Evolutionary conservation across 1,140 invertebrate genomes (phyloP).

Genomic region (Amyelois transitella): DNA sequence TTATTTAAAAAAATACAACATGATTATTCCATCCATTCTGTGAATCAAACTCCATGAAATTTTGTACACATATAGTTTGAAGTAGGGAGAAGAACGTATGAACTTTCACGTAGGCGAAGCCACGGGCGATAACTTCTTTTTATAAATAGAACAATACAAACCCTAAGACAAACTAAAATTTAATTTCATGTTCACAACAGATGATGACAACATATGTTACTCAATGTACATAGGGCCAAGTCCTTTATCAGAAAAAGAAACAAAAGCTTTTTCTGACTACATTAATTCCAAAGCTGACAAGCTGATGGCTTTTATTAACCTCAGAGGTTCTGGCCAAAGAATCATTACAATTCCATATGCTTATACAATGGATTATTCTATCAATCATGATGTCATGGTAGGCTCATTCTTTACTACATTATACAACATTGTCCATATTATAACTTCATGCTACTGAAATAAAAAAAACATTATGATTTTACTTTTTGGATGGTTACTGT

Average conservation of each 20-base stretch:
- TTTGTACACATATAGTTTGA: no score
- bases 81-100: no score
- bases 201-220: slow-evolving; percentile 33
- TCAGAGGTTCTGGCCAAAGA: slow-evolving; percentile 43
- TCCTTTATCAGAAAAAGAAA: slow-evolving; percentile 50
- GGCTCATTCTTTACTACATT: no score
- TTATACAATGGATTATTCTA: slow-evolving; percentile 13
- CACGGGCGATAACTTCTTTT: no score
- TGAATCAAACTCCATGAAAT: no score
- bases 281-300: slow-evolving; percentile 36
- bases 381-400: slow-evolving; percentile 47
- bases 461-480: no score
- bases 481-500: no score
- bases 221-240: slow-evolving; percentile 35
- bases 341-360: slow-evolving; percentile 50
- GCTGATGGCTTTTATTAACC: slow-evolving; percentile 47
- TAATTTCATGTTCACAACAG: slow-evolving; percentile 18
- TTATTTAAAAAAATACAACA: no score
- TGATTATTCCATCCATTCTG: no score
- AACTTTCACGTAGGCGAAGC: no score
- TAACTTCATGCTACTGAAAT: not conserved
- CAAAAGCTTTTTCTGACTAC: slow-evolving; percentile 33
- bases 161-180: no score
- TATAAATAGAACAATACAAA: no score
- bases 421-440: not conserved